Conservation (phyloP, 2,888 invertebrate genomes). For the Desoria tigrina region DNA sequence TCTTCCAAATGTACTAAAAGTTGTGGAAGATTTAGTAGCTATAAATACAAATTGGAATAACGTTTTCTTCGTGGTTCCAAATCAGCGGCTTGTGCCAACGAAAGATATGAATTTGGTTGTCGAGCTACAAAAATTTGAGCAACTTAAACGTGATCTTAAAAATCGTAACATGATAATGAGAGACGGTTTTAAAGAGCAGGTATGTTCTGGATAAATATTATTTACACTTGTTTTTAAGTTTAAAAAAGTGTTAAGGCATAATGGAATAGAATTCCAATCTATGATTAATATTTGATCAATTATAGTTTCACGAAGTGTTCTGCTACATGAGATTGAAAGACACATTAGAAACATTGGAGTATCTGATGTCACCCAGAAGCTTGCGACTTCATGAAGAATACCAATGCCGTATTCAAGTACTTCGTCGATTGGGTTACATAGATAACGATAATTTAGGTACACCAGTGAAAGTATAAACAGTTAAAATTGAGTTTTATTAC, state of each 20-base stretch:
- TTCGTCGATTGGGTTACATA: conserved; percentile 75
- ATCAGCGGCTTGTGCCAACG: conserved; percentile 17
- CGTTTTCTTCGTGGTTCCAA: conserved; percentile 3
- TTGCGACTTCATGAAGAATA: conserved; percentile 88
- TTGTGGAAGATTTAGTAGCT: conserved; percentile 10
- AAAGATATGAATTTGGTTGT: conserved; percentile 27
- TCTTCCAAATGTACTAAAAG: conserved; percentile 23
- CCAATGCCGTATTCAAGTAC: conserved; percentile 72
- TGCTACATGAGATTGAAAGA: conserved; percentile 56
- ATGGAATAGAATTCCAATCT: too few relatives aligned
- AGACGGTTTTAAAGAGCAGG: conserved; percentile 9
- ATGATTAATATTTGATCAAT: too few relatives aligned
- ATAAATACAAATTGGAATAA: conserved; percentile 8
- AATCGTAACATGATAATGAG: background rate
- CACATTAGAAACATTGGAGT: conserved; percentile 72
- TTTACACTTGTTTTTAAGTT: too few relatives aligned
- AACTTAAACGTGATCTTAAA: conserved; percentile 18
- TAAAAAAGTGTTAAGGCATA: too few relatives aligned
- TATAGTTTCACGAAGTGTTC: conserved; percentile 72
- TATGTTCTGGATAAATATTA: too few relatives aligned
- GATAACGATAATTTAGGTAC: conserved; percentile 71
- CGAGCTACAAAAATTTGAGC: conserved; percentile 25
- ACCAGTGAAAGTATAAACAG: conserved; percentile 53
- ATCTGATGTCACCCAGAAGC: conserved; percentile 78
- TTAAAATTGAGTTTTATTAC: background rate